Evolutionary conservation across 2,888 invertebrate genomes (phyloP), one percentile per base, ranked within the genome.

Genomic region (Heteromurus nitidus): DNA sequence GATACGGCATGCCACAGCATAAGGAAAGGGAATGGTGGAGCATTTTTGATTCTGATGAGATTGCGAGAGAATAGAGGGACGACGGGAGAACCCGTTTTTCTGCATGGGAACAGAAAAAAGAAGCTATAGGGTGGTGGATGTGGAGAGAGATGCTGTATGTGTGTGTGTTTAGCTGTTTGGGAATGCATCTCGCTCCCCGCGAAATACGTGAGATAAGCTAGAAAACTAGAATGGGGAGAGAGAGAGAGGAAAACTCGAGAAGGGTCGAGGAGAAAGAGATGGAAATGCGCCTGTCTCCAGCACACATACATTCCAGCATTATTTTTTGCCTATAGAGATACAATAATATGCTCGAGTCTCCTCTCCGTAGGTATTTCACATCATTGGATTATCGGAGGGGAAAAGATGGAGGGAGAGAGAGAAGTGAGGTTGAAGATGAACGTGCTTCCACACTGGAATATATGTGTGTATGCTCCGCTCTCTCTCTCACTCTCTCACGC

Each of bases 181-280:
- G 50, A 76, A 77, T 77, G 77, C 77, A 77, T 77, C 77, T 69
- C 67, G 30, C 26, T 31, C 31, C 50, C 18, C 22, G 9, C 7
- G 68, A 24, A 30, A 50, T 13, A 81, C 81, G 81, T 81, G 75
- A 81, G 81, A 81, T 81, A 81, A 81, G 81, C 81, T 69, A 50
- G 62, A 65, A 72, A 72, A 30, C 30, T 31, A 28, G 60, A 67
- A 67, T 67, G 73, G 68, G 74, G 73, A 62, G 50, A 18, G 18
- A 55, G 30, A 24, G 31, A 18, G 42, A 44, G 44, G 16, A 18
- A 18, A 18, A 50, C 24, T 81, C 81, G 81, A 75, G 44, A 64
- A 74, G 65, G 81, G 69, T 75, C 81, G 81, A 67, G 42, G 70
- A 69, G 68, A 58, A 77, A 80, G 74, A 68, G 64, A 79, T 67